Evolutionary conservation across 2,888 invertebrate species (phyloP), one percentile per base, ranked within the genome.

Genomic region (Lymantria dispar): DNA sequence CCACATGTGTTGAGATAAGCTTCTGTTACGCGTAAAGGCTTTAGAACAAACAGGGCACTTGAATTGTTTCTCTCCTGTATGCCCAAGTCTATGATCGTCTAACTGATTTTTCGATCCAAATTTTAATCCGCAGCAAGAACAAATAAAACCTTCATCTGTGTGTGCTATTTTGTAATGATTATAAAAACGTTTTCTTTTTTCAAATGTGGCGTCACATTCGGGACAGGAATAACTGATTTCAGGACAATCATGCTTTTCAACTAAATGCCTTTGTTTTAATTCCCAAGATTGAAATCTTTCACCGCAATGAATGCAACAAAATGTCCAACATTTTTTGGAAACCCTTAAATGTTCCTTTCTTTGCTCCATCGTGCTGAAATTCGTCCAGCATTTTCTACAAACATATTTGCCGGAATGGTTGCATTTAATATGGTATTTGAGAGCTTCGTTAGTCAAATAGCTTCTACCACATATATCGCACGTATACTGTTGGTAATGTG

Each of bases 21-120:
- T 85, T 48, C 88, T 91, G 8, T 83, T 84, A n/a, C 91, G 85
- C 13, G 88, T 81, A 52, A 93, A 93, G 0, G 80, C 67, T 58
- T 93, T 93, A 0, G 74, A 70, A 58, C 93, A 93, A 0, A 91
- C 68, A 0, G 72, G 65, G 55, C 93, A 93, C 40, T 79, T 71
- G 37, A 79, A 86, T 0, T 73, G 70, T 52, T 90, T 92, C 50
- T 91, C 92, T 1, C 88, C 85, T 0, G 92, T 90, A 61, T 93
- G 93, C 0, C 83, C 83, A 0, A 87, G 72, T 45, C 75, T 79
- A 53, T 93, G 93, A 0, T 92, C 82, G 3, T 86, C 80, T 38
- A 87, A 59, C 8, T 66, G 58, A 10, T 67, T 70, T 39, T 78
- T 80, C 0, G 75, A 74, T 0, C 62, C 65, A 59, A 86, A 87